phyloP scores from a whole-genome alignment of 2,888 invertebrate species.

The Lottia scabra region DNA sequence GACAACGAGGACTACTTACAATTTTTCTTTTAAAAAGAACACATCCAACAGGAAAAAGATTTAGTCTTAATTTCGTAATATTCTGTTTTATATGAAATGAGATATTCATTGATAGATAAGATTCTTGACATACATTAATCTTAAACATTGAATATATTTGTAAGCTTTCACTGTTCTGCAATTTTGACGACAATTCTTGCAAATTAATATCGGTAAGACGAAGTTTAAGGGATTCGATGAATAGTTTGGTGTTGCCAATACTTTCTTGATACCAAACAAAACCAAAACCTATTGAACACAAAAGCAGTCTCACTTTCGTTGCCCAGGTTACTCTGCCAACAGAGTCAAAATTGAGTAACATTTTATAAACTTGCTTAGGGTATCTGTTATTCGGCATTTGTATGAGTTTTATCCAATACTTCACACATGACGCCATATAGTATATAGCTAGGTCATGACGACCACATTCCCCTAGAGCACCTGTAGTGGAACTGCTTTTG shows the following conservation, averaged over 20 bases:
- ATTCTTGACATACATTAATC: too few species aligned
- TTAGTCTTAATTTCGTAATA: too few species aligned
- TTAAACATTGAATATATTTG: too few species aligned
- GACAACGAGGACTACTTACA: too few species aligned
- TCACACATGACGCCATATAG: not conserved
- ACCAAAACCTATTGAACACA: not conserved
- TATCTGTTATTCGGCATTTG: not conserved
- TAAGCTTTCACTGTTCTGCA: not conserved
- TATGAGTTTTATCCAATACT: not conserved
- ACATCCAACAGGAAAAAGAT: too few species aligned
- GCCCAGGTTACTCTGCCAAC: not conserved
- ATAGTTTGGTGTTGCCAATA: not conserved
- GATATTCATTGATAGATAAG: too few species aligned
- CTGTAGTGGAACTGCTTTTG: not conserved
- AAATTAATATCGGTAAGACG: not conserved
- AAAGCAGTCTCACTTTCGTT: not conserved
- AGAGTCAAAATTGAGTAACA: not conserved
- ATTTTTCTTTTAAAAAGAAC: too few species aligned
- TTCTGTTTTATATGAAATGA: too few species aligned
- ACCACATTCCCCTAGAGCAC: not conserved
- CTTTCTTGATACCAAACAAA: not conserved
- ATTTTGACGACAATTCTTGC: not conserved
- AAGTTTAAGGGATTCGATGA: not conserved
- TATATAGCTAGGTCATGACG: not conserved
- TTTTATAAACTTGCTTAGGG: not conserved